Evolutionary conservation across 2,113 vertebrate species (phyloP), one percentile per base, ranked within the genome.

Genomic region (Tenrec ecaudatus): DNA sequence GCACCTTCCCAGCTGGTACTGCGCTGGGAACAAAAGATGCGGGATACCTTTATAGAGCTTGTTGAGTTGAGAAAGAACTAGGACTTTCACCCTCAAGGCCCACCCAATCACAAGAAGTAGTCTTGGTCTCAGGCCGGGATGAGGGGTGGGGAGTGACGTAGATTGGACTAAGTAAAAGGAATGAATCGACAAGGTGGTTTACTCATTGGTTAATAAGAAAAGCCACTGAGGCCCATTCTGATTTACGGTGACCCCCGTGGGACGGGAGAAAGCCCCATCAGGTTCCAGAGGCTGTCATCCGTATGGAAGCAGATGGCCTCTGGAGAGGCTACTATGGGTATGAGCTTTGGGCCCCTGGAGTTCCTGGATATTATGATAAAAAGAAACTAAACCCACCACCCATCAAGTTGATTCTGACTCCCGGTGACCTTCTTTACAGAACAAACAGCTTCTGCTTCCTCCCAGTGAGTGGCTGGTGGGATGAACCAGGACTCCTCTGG

Each of bases 1-100:
- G 87, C 75, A 0, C 29, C 82, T 78, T 40, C 86, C 75, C 86
- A 89, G 89, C 93, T 91, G 89, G 78, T 86, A 25, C 78, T 71
- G 82, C 82, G 85, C 62, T 62, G 60, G 86, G 85, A 73, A 75
- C 75, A 62, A 86, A 85, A 85, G 75, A 60, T 85, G 31, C 29
- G 1, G 69, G 36, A 33, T 27, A 71, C 47, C 53, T 1, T 71
- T 94, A 80, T 91, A 93, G 85, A 91, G 75, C 79, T 47, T 62
- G 47, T 81, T 86, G 86, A 96, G 43, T 76, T 36, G 29, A 68
- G 80, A 25, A 53, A 87, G 36, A 80, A 68, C 68, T 31, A n/a
- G 58, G 60, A 82, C 77, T 87, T 60, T 16, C 33, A 40, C 43
- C 33, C 29, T 81, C 60, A 19, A 4, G 31, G 40, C 82, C 81